phyloP scores from a whole-genome alignment of 1,140 invertebrate species.

The Atta texana region DNA sequence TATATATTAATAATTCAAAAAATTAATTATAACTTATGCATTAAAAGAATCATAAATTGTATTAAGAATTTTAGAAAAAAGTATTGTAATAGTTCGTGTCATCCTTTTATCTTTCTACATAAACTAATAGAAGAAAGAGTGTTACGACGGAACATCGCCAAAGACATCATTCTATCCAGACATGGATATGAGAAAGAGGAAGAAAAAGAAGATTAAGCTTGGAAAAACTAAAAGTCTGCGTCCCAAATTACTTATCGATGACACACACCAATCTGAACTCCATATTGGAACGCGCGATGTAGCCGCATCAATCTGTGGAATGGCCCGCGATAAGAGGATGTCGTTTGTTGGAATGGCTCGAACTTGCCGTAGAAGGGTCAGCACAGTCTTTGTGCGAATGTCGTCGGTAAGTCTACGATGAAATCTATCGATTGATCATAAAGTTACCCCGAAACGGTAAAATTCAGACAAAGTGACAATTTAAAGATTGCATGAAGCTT shows the following conservation, averaged over 20 bases:
- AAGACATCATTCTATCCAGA: not conserved
- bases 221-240: not conserved
- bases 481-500: not conserved
- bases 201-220: slow-evolving; percentile 43
- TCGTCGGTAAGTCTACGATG: slow-evolving; percentile 23
- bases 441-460: slow-evolving; percentile 1
- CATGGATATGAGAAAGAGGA: not conserved
- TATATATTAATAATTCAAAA: not conserved
- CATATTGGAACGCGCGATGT: slow-evolving; percentile 12
- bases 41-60: slow-evolving; percentile 5
- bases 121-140: not conserved
- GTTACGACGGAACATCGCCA: not conserved
- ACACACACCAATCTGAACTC: slow-evolving; percentile 31
- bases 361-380: slow-evolving; percentile 38
- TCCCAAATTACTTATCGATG: slow-evolving; percentile 49
- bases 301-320: slow-evolving; percentile 48
- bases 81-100: not conserved
- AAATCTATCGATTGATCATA: slow-evolving; percentile 31
- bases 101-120: not conserved
- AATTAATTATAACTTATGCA: not conserved
- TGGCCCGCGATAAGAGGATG: slow-evolving; percentile 23
- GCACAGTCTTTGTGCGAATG: slow-evolving; percentile 33
- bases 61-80: not conserved
- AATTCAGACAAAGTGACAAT: slow-evolving; percentile 23
- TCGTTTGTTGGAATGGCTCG: slow-evolving; percentile 33